Conservation (phyloP, 2,113 vertebrate species). For the Paramormyrops kingsleyae region DNA sequence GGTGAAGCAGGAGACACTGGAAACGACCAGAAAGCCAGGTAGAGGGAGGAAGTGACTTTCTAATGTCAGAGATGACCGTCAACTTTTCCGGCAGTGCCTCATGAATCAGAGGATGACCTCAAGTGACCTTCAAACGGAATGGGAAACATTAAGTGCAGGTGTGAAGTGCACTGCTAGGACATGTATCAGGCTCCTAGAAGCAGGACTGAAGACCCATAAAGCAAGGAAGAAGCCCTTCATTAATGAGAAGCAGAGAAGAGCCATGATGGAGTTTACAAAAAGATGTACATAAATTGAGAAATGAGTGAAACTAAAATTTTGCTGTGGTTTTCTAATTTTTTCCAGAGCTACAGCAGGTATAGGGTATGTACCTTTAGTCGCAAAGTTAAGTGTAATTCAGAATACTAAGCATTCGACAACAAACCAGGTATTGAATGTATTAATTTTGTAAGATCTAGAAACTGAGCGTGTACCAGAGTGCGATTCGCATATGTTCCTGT, state of each 20-base stretch:
- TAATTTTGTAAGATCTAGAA: neutral
- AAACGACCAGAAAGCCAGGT: rapidly evolving
- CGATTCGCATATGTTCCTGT: neutral
- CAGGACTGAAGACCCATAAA: too few relatives aligned
- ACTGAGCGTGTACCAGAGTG: neutral
- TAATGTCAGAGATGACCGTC: too few relatives aligned
- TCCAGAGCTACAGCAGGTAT: neutral
- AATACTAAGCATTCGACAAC: neutral
- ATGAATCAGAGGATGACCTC: too few relatives aligned
- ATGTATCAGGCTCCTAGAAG: too few relatives aligned
- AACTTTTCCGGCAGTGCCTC: too few relatives aligned
- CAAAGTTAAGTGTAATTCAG: neutral
- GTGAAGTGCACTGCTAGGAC: too few relatives aligned
- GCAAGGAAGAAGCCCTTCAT: too few relatives aligned
- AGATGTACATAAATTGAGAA: neutral
- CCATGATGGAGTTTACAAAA: neutral
- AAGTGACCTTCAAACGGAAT: too few relatives aligned
- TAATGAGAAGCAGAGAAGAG: too few relatives aligned
- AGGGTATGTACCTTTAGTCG: neutral
- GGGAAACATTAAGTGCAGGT: too few relatives aligned
- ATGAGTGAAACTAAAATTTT: neutral
- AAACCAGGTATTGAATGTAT: neutral
- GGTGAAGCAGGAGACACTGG: too few relatives aligned
- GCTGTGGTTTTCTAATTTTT: neutral
- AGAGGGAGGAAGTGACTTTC: too few relatives aligned